Conservation (phyloP, 2,113 vertebrate species). For the Fregata magnificens region DNA sequence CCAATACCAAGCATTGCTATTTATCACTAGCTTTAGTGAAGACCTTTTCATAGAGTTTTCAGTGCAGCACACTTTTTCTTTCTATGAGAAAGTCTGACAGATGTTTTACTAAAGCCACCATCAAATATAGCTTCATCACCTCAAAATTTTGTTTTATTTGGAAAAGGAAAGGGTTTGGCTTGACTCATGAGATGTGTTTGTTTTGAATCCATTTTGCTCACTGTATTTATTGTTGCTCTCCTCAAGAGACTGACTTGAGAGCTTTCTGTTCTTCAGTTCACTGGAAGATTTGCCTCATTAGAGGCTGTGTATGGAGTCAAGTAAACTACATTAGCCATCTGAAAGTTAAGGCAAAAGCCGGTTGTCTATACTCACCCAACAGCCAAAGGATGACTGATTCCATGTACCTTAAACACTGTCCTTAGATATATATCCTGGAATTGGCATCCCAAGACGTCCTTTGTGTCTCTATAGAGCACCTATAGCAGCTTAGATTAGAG, state of each 20-base stretch:
- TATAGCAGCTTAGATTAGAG: not conserved
- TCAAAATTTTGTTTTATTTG: not conserved
- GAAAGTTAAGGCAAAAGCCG: not conserved
- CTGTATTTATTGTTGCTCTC: not conserved
- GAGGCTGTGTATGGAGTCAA: not conserved
- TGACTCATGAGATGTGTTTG: not conserved
- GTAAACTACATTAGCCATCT: not conserved
- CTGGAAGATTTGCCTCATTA: not conserved
- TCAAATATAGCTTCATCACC: not conserved
- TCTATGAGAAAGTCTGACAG: not conserved
- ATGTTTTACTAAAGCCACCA: not conserved
- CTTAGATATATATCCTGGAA: not conserved
- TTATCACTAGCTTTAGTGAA: not conserved
- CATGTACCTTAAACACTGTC: not conserved
- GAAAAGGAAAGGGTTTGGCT: not conserved
- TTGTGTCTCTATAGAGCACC: not conserved
- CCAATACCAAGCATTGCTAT: not conserved
- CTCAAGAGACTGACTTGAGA: not conserved
- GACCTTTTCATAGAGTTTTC: not conserved
- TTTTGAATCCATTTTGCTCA: not conserved
- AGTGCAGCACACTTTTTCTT: not conserved
- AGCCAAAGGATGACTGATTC: not conserved
- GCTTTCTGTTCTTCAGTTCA: not conserved
- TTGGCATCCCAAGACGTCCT: rapidly evolving
- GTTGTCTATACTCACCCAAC: not conserved